These are phyloP conservation scores for Lepidochrysops patricia DNA, from an alignment of 2,888 invertebrate species.

Conservation along the genomic window DNA sequence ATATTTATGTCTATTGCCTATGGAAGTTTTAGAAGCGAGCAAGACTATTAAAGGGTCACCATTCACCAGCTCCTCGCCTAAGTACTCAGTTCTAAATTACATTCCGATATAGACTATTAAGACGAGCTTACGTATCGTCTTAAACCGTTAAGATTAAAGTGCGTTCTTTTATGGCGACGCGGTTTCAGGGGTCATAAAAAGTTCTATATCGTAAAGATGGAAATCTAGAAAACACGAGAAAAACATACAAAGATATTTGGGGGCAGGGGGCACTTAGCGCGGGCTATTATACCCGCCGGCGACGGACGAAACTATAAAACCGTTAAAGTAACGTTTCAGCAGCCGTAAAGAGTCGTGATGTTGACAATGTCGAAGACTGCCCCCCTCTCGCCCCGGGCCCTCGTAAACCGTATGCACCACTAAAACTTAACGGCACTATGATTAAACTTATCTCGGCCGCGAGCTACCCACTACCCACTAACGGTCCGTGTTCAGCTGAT, in stretches of 20 bases:
- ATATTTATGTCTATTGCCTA: too few species aligned
- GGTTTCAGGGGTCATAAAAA: constrained; percentile 36
- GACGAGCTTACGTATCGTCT: constrained; percentile 1
- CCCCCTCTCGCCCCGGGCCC: constrained; percentile 38
- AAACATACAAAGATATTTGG: constrained; percentile 58
- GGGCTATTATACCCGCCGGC: constrained; percentile 70
- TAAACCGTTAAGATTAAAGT: constrained; percentile 14
- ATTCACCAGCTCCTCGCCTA: neutral
- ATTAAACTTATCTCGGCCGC: constrained; percentile 67
- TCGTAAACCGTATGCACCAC: constrained; percentile 72
- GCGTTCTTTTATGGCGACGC: constrained; percentile 20
- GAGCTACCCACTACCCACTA: constrained; percentile 56
- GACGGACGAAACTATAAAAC: constrained; percentile 73
- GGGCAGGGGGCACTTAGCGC: constrained; percentile 68
- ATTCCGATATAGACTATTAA: constrained; percentile 3
- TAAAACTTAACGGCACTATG: constrained; percentile 71
- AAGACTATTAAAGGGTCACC: too few species aligned
- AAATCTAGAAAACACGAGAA: constrained; percentile 61
- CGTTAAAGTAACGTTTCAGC: constrained; percentile 73
- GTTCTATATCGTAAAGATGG: constrained; percentile 63
- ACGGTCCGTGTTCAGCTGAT: constrained; percentile 32
- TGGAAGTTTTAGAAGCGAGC: too few species aligned
- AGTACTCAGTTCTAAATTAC: neutral
- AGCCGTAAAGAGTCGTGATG: constrained; percentile 72
- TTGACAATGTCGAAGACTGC: constrained; percentile 62